Conservation (phyloP, 2,888 invertebrate species). For the Drosophila nigricruria region DNA sequence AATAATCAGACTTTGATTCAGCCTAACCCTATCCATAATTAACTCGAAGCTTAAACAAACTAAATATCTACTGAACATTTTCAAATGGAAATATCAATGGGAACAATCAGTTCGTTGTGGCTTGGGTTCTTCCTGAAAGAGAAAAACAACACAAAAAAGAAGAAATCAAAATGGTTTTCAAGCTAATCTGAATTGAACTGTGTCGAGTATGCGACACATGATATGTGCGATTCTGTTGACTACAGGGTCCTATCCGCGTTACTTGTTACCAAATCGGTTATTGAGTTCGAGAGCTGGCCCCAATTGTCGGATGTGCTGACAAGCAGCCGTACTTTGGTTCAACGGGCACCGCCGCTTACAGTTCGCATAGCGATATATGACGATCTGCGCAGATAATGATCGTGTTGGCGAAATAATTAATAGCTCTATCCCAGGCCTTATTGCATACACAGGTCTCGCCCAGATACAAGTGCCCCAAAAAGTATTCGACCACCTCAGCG, state of each 20-base stretch:
- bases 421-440: conserved; percentile 11
- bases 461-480: conserved; percentile 27
- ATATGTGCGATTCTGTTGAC: neutral
- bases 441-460: conserved; percentile 25
- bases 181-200: neutral
- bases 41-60: too few relatives aligned
- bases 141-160: too few relatives aligned
- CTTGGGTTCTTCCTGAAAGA: too few relatives aligned
- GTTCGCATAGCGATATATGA: conserved; percentile 11
- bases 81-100: too few relatives aligned
- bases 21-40: too few relatives aligned
- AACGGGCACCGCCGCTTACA: conserved; percentile 10
- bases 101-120: too few relatives aligned
- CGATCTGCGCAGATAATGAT: conserved; percentile 32
- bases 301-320: conserved; percentile 6
- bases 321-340: conserved; percentile 13
- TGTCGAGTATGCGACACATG: neutral
- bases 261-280: neutral
- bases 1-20: too few relatives aligned
- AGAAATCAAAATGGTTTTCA: neutral
- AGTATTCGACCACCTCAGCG: conserved; percentile 27
- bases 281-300: neutral
- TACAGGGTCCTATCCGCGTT: neutral
- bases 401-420: conserved; percentile 25
- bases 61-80: too few relatives aligned